phyloP scores from a whole-genome alignment of 1,140 invertebrate genomes.

The Drosophila azteca region DNA sequence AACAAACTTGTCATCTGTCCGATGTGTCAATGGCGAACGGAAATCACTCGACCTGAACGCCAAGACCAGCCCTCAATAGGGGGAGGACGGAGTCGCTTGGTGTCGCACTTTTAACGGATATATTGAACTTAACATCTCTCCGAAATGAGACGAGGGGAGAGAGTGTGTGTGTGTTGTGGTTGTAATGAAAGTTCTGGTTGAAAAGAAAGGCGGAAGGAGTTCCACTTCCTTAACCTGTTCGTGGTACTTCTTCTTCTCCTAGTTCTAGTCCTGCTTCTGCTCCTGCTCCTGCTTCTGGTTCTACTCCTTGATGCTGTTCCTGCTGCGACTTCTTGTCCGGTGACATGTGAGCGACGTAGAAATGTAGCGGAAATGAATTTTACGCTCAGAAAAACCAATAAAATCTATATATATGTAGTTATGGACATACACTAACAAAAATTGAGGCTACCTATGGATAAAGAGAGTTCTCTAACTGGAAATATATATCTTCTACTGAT shows the following conservation, averaged over 20 bases:
- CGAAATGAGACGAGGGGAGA: conserved; percentile 10
- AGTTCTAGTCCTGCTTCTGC: too few species aligned
- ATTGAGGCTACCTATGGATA: not conserved
- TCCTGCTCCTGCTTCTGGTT: not conserved
- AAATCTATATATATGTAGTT: conserved; percentile 29
- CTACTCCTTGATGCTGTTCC: not conserved
- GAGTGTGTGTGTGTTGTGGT: too few species aligned
- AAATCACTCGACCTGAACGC: conserved; percentile 58
- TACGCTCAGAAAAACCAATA: conserved; percentile 70
- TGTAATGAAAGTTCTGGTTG: conserved; percentile 8
- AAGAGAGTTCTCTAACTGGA: too few species aligned
- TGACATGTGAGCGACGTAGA: conserved; percentile 74
- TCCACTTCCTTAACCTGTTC: conserved; percentile 27
- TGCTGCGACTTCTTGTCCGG: conserved; percentile 18
- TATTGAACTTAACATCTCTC: conserved; percentile 52
- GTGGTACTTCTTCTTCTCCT: not conserved
- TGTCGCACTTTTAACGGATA: conserved; percentile 67
- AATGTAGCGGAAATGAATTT: conserved; percentile 78
- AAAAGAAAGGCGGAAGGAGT: conserved; percentile 19
- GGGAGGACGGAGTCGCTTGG: not conserved
- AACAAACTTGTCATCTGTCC: conserved; percentile 50
- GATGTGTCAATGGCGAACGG: conserved; percentile 45
- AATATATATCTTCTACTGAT: too few species aligned
- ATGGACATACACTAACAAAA: not conserved
- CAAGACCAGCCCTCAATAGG: not conserved